Percentiles rank a stretch among this genome's conserved stretches.
These are phyloP conservation scores for Odontophorus gujanensis DNA, from an alignment of 2,113 vertebrate species.

Conservation along the genomic window DNA sequence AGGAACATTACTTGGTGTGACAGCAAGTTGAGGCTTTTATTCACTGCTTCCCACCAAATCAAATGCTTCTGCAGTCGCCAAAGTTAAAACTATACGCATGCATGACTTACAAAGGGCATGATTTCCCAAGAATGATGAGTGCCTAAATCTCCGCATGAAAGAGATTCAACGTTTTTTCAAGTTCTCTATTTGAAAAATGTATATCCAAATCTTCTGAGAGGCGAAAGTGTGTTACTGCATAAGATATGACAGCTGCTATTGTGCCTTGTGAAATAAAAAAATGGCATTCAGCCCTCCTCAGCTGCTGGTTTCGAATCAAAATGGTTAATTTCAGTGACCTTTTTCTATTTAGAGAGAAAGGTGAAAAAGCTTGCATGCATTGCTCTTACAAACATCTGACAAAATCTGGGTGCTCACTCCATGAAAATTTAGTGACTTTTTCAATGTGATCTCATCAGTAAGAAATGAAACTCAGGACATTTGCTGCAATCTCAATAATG, in stretches of 20 bases:
- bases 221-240: not conserved
- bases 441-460: not conserved
- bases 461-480: not conserved
- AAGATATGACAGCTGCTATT: not conserved
- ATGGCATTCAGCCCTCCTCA: not conserved
- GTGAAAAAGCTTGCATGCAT: not conserved
- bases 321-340: constrained; percentile 24
- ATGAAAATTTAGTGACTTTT: not conserved
- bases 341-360: not conserved
- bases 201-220: not conserved
- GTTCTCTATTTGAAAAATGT: not conserved
- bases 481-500: not conserved
- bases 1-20: not conserved
- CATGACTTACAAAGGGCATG: not conserved
- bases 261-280: not conserved
- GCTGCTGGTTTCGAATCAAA: not conserved
- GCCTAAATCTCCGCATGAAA: not conserved
- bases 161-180: not conserved
- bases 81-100: not conserved
- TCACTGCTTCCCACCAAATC: not conserved
- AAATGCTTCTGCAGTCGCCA: not conserved
- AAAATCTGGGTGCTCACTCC: not conserved
- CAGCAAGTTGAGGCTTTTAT: not conserved
- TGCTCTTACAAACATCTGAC: not conserved
- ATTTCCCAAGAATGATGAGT: not conserved